A percentile compares a stretch with the other conserved stretches of the same genome.
These are phyloP conservation scores for Pempheris klunzingeri DNA, from an alignment of 2,797 vertebrate species.

Conservation along the genomic window DNA sequence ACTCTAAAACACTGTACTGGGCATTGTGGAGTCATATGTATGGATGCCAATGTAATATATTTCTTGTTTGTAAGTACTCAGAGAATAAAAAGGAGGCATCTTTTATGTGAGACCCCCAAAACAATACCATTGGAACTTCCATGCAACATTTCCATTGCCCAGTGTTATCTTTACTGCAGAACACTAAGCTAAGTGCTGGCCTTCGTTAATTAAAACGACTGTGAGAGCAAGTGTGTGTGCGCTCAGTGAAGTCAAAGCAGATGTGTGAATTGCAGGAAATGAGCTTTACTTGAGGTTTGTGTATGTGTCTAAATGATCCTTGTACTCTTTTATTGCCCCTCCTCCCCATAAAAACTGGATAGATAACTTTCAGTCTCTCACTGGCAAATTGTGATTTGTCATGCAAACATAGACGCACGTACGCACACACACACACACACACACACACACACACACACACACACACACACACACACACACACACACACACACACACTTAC, in stretches of 20 bases:
- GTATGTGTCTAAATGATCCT: conserved; percentile 63
- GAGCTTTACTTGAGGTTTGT: background rate
- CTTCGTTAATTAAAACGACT: conserved; percentile 45
- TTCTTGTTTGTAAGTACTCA: background rate
- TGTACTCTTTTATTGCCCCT: conserved; percentile 74
- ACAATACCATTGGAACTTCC: background rate
- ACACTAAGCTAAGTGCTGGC: background rate
- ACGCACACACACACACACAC: conserved; percentile 7
- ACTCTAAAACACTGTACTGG: background rate
- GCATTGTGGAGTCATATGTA: background rate
- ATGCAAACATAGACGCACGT: background rate
- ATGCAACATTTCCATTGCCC: background rate
- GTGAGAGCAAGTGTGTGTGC: background rate
- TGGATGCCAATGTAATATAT: background rate
- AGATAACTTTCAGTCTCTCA: conserved; percentile 41
- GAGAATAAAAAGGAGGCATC: background rate
- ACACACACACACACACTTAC: conserved; percentile 23
- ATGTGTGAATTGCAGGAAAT: background rate
- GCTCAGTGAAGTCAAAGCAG: background rate
- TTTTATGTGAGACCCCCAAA: background rate
- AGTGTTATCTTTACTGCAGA: conserved; percentile 18
- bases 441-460: background rate
- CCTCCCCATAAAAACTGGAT: conserved; percentile 65
- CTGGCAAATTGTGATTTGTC: conserved; percentile 51
- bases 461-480: conserved; percentile 3